These are phyloP conservation scores for Andrena hattorfiana DNA, from an alignment of 2,888 invertebrate genomes.

Conservation along the genomic window DNA sequence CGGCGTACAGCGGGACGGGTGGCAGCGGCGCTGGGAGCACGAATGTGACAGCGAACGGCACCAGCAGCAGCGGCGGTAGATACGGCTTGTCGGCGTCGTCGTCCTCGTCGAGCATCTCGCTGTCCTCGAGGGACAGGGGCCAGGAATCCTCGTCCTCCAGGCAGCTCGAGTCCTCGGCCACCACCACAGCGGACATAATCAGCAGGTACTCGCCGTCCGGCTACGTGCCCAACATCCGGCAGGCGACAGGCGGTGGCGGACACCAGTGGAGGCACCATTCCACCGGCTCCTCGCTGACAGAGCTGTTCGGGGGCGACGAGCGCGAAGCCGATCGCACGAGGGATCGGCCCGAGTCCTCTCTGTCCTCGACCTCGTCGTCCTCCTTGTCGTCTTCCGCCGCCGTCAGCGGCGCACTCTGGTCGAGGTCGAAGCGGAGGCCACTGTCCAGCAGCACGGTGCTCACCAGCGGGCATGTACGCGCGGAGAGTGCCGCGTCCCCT, in stretches of 20 bases:
- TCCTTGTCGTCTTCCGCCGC: constrained; percentile 67
- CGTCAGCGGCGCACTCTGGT: constrained; percentile 65
- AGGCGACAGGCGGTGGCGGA: constrained; percentile 55
- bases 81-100: constrained; percentile 68
- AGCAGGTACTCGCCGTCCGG: constrained; percentile 92
- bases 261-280: constrained; percentile 65
- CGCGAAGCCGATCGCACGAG: constrained; percentile 62
- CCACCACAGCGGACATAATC: constrained; percentile 87
- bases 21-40: constrained; percentile 65
- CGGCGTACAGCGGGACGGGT: constrained; percentile 76
- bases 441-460: constrained; percentile 74
- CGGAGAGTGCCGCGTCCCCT: constrained; percentile 70
- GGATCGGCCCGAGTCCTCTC: constrained; percentile 71
- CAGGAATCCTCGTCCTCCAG: constrained; percentile 38
- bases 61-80: constrained; percentile 53
- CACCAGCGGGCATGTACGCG: constrained; percentile 73
- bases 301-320: constrained; percentile 76
- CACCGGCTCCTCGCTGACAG: constrained; percentile 66
- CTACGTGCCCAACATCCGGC: constrained; percentile 88
- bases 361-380: constrained; percentile 60
- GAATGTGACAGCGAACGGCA: constrained; percentile 60
- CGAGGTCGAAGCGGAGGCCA: constrained; percentile 72
- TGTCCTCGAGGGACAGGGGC: constrained; percentile 70
- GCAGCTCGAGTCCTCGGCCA: constrained; percentile 42
- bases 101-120: constrained; percentile 66